Evolutionary conservation across 2,113 vertebrate genomes (phyloP), one percentile per base, ranked within the genome.

Genomic region (Herpailurus yagouaroundi): DNA sequence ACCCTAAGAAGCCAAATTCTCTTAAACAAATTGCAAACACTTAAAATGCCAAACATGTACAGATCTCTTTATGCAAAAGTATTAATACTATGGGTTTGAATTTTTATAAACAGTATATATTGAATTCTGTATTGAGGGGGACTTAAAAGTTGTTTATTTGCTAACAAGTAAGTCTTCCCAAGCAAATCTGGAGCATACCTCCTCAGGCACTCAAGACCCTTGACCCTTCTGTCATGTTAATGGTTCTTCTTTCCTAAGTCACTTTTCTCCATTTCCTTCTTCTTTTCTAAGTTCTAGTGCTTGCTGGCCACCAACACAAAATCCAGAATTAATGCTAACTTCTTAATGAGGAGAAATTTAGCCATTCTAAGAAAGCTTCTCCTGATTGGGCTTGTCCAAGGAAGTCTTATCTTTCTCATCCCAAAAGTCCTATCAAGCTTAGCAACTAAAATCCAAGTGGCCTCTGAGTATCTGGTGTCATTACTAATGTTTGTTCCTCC

Each of bases 11-110:
- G 12, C 11, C 52, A 77, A 60, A 87, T 87, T 74, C 14, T 92
- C 11, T 79, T 94, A 94, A 91, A 74, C n/a, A 87, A 95, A 83
- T 31, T 89, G 92, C 33, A 96, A 86, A 69, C 83, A 16, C 63
- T 81, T 73, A 77, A 88, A 76, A 84, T 60, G 84, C 5, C 55
- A 95, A 73, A 68, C 41, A 77, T 77, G 63, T 21, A 77, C 9
- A 80, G 21, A 81, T 57, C 64, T 94, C 16, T 83, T 89, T 48
- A 71, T 48, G 45, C 19, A 64, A 89, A 80, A 52, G 14, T 38
- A 19, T 33, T 52, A 94, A 33, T 92, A 48, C 19, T 71, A 3
- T 57, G 33, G 11, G 3, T 66, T 86, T 94, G 21, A 79, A 79
- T 76, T 82, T 95, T 92, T 71, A 96, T 68, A 74, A 94, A 64